Conservation (phyloP, 92 coral and sea anemone species). For the Plumapathes pennacea region DNA sequence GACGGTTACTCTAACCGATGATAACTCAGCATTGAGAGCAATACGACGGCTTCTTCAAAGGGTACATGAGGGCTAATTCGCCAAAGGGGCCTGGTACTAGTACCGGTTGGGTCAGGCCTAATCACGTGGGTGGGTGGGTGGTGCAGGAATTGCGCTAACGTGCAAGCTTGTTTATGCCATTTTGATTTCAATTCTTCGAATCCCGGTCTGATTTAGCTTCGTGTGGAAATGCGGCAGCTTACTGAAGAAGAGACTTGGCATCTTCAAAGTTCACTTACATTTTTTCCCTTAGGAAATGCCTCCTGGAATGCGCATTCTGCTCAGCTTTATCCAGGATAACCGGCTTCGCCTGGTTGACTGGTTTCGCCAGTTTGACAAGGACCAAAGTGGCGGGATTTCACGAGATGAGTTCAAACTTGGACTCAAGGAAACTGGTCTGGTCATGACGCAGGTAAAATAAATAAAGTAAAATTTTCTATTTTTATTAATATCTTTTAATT, state of each 20-base stretch:
- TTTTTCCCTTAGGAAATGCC: slow-evolving; percentile 85
- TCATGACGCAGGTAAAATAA: slow-evolving; percentile 87
- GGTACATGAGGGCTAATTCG: no score
- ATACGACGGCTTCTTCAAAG: no score
- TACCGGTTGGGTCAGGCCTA: no score
- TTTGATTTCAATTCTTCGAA: not conserved
- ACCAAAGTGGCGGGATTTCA: slow-evolving; percentile 95
- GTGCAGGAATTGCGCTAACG: no score
- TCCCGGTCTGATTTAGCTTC: not conserved
- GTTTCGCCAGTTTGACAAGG: slow-evolving; percentile 99
- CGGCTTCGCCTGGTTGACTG: slow-evolving; percentile 97
- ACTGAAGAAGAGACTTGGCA: no score
- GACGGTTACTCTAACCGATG: no score
- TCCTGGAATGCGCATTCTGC: slow-evolving; percentile 90
- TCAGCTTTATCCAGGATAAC: slow-evolving; percentile 87
- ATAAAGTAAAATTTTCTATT: slow-evolving; percentile 1
- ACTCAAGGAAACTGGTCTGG: slow-evolving; percentile 92
- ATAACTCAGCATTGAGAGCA: no score
- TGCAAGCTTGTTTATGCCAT: not conserved
- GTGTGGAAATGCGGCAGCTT: not conserved
- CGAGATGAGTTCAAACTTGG: slow-evolving; percentile 94
- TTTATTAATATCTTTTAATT: no score
- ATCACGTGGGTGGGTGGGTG: no score
- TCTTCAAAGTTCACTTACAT: not conserved
- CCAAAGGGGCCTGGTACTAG: no score